Conservation (phyloP, 1,140 invertebrate genomes). For the Drosophila nannoptera region DNA sequence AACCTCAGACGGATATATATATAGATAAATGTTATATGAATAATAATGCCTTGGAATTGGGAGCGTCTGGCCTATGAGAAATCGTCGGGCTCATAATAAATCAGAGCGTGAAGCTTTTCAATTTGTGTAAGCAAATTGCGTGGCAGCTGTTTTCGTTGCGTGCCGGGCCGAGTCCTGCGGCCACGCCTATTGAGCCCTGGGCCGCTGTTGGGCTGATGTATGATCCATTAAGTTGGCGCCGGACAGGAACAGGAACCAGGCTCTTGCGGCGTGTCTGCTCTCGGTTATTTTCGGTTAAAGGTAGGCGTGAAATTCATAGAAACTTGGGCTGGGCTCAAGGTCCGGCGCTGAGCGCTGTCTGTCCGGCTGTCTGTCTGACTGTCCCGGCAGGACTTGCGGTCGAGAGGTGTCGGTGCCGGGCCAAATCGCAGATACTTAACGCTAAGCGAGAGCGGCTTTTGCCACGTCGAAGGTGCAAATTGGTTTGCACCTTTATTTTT, state of each 20-base stretch:
- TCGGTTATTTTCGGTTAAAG: not conserved
- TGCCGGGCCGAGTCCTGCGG: not conserved
- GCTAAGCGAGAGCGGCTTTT: constrained; percentile 34
- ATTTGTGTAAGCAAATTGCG: constrained; percentile 1
- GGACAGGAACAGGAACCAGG: constrained; percentile 6
- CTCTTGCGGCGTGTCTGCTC: not conserved
- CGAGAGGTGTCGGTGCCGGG: constrained; percentile 2
- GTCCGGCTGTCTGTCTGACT: not conserved
- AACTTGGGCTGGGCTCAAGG: constrained; percentile 35
- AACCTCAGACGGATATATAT: too few species aligned
- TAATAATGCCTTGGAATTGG: too few species aligned
- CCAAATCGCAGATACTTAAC: constrained; percentile 9
- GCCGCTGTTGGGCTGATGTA: constrained; percentile 24
- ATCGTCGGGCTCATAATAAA: too few species aligned
- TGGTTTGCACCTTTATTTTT: constrained; percentile 70
- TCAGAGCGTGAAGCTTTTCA: constrained; percentile 2
- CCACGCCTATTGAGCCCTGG: not conserved
- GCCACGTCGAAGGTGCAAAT: constrained; percentile 75
- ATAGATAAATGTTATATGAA: too few species aligned
- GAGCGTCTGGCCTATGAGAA: too few species aligned
- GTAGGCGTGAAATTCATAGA: constrained; percentile 76
- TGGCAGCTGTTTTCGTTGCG: constrained; percentile 25
- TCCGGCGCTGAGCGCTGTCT: not conserved
- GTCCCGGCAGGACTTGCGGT: constrained; percentile 24
- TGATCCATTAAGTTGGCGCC: constrained; percentile 69